Evolutionary conservation across 2,113 vertebrate species (phyloP), one percentile per base, ranked within the genome.

Genomic region (Dipodomys stephensi): DNA sequence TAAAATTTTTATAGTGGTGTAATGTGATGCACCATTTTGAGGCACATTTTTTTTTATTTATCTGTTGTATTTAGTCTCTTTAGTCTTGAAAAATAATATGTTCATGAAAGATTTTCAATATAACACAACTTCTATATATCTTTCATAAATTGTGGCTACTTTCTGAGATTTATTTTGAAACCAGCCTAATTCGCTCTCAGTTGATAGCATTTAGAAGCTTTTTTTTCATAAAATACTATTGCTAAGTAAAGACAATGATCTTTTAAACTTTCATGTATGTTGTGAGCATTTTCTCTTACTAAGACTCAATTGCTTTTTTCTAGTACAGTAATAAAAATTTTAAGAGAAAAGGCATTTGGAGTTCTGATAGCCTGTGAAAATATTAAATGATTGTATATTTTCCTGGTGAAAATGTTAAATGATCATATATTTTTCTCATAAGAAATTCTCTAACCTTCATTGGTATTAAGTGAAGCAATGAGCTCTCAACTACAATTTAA

Each of bases 241-340:
- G 39, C 39, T 39, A 39, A 6, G 39, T 39, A 39, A 39, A 39
- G 35, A 39, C 39, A 73, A 91, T 44, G 62, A 79, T 82, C 73
- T 92, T 94, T 92, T 65, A 18, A 88, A 81, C 39, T 53, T 74
- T 87, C 74, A 76, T 39, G 30, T 39, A 68, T 68, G 62, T 46
- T 88, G 3, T 78, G 15, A 90, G 23, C 22, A 80, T 39, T 88
- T 94, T 88, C 10, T 91, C 5, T 67, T 74, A n/a, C 35, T 81
- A 25, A 82, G 18, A 57, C 68, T 68, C 27, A 87, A 57, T 22
- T 67, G 78, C 49, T 32, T 39, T 39, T 39, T 39, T 39, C 39
- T 73, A 57, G 15, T 88, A 30, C 46, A 72, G 25, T 39, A 39
- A 39, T 39, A 39, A 39, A 39, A 39, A 6, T 39, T 39, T 39